Base-by-base conservation (phyloP, 2,113 vertebrate genomes). In the Nycticorax nycticorax region DNA sequence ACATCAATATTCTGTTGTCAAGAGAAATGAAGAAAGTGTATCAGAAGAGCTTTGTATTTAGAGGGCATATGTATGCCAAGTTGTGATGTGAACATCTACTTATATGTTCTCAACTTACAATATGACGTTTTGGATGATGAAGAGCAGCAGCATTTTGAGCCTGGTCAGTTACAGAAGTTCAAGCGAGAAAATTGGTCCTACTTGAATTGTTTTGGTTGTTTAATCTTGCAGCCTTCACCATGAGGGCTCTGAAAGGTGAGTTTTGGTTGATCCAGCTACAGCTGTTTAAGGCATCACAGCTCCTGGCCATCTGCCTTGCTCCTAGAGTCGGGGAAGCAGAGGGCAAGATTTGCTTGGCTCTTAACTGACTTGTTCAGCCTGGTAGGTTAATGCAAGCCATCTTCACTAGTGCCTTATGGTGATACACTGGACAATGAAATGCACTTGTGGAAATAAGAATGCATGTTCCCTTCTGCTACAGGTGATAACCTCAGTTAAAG, bases 161-260 rank as follows among this genome's bases (percentile, higher is more conserved):
- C 68, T 55, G 53, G 35, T 94, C 69, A 81, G 52, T 86, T 93
- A 67, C 8, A 16, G 92, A 95, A 96, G 81, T 47, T 50, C 77
- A 93, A 96, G 72, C 3, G 3, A 93, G 85, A 94, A 82, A 90
- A 82, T n/a, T n/a, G 13, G 47, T 48, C n/a, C 69, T 88, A n/a
- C 88, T 59, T 95, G 67, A 92, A 66, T 93, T 92, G 14, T 93
- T 96, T 86, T 88, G 71, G 5, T 92, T 95, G 15, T 85, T 88
- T 92, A 67, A 50, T 92, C 82, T 90, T 90, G 82, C 45, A 80
- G 92, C 71, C 72, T 39, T 95, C 91, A 60, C 18, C 85, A 62
- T 96, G 67, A 95, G 52, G 93, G 96, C 56, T 96, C 56, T 74
- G 60, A 89, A 91, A 96, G 95, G 92, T 97, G 93, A 95, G 84